These are phyloP conservation scores for Rutilus rutilus DNA, from an alignment of 2,113 vertebrate genomes.

Conservation along the genomic window DNA sequence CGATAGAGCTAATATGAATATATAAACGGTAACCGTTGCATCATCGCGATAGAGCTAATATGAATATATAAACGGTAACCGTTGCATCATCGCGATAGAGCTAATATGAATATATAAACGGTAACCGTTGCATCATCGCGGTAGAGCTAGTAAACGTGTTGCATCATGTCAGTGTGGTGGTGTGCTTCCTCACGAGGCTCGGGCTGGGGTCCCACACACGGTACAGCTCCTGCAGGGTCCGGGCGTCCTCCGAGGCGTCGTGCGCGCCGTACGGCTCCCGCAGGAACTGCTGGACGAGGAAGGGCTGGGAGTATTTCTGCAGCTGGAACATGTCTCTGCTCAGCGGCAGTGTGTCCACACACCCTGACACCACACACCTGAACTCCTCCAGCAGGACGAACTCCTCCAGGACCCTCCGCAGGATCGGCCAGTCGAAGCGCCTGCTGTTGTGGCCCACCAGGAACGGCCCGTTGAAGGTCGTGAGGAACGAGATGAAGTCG, in stretches of 20 bases:
- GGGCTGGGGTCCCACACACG: conserved; percentile 56
- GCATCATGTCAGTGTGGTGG: too few species aligned
- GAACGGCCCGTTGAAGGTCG: conserved; percentile 61
- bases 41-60: too few species aligned
- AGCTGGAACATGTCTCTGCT: conserved; percentile 40
- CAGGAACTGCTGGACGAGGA: conserved; percentile 63
- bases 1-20: too few species aligned
- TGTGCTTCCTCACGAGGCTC: conserved; percentile 47
- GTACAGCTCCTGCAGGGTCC: conserved; percentile 68
- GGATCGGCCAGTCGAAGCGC: conserved; percentile 67
- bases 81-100: too few species aligned
- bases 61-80: too few species aligned
- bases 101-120: too few species aligned
- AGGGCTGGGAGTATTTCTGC: conserved; percentile 53
- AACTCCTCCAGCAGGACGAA: conserved; percentile 57
- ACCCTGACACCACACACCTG: conserved; percentile 46
- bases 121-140: too few species aligned
- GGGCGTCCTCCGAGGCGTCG: conserved; percentile 70
- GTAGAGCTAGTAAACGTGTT: too few species aligned
- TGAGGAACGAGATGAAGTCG: conserved; percentile 67
- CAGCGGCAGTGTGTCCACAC: conserved; percentile 69
- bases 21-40: too few species aligned
- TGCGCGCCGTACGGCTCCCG: conserved; percentile 63
- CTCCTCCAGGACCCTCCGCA: conserved; percentile 59
- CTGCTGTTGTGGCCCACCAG: conserved; percentile 67